phyloP scores from a whole-genome alignment of 2,888 invertebrate genomes.

The Drosophila borborema region DNA sequence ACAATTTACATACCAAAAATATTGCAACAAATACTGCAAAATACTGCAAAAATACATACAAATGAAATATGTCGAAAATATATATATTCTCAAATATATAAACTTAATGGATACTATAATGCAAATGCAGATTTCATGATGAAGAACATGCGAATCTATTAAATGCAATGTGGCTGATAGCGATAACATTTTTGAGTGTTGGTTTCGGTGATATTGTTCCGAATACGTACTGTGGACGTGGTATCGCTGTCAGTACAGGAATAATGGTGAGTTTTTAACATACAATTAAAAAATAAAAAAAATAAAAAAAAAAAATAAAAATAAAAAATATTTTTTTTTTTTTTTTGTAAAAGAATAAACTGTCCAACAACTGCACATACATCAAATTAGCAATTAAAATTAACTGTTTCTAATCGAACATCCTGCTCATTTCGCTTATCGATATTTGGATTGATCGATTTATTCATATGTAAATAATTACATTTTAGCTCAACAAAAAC shows the following conservation, averaged over 20 bases:
- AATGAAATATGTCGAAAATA: constrained; percentile 34
- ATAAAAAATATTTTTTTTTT: background rate
- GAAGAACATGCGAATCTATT: constrained; percentile 99
- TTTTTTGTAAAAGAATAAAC: constrained; percentile 1
- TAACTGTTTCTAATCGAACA: constrained; percentile 37
- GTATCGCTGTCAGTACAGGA: constrained; percentile 99
- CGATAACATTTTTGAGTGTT: constrained; percentile 99
- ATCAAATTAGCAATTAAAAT: constrained; percentile 31
- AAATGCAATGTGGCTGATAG: constrained; percentile 99
- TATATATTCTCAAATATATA: constrained; percentile 13
- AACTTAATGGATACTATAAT: constrained; percentile 36
- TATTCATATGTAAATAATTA: constrained; percentile 73
- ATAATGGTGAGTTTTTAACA: constrained; percentile 96
- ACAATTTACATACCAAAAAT: constrained; percentile 29
- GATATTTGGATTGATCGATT: constrained; percentile 18
- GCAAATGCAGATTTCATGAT: constrained; percentile 94
- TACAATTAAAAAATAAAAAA: constrained; percentile 49
- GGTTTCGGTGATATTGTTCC: constrained; percentile 99
- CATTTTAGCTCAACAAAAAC: constrained; percentile 46
- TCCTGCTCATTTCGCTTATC: constrained; percentile 36
- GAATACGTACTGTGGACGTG: constrained; percentile 99
- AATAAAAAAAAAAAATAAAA: constrained; percentile 5
- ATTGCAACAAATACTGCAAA: no score
- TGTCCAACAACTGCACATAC: constrained; percentile 60
- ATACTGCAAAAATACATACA: constrained; percentile 15